These are phyloP conservation scores for Rhaphigaster nebulosa DNA, from an alignment of 2,888 invertebrate species.

Conservation along the genomic window DNA sequence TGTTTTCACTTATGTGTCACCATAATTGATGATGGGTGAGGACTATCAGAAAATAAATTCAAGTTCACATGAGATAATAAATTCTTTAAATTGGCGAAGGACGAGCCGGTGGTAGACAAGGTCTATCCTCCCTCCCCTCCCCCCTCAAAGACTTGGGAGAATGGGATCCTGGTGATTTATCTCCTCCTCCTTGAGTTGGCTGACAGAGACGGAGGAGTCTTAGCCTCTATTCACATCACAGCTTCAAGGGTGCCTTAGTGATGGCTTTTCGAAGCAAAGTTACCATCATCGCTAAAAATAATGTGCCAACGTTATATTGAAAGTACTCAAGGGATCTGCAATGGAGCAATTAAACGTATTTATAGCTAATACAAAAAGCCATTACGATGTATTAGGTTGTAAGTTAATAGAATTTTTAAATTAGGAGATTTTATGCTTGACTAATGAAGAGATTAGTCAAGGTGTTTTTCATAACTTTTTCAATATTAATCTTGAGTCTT, in stretches of 20 bases:
- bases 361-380: no score
- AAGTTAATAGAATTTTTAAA: no score
- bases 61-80: neutral
- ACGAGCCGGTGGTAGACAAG: neutral
- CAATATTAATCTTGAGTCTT: no score
- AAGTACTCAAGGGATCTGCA: neutral
- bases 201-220: conserved; percentile 17
- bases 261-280: neutral
- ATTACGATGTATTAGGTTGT: no score
- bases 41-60: no score
- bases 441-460: no score
- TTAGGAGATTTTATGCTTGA: no score
- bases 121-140: neutral
- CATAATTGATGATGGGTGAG: no score
- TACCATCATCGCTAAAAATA: neutral
- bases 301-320: neutral
- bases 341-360: neutral
- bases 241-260: neutral
- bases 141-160: neutral
- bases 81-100: neutral
- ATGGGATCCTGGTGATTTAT: conserved; percentile 15
- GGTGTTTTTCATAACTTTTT: no score
- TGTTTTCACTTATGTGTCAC: no score
- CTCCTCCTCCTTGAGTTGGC: neutral
- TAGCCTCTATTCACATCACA: neutral